phyloP scores from a whole-genome alignment of 2,797 vertebrate species.

The Meda fulgida region DNA sequence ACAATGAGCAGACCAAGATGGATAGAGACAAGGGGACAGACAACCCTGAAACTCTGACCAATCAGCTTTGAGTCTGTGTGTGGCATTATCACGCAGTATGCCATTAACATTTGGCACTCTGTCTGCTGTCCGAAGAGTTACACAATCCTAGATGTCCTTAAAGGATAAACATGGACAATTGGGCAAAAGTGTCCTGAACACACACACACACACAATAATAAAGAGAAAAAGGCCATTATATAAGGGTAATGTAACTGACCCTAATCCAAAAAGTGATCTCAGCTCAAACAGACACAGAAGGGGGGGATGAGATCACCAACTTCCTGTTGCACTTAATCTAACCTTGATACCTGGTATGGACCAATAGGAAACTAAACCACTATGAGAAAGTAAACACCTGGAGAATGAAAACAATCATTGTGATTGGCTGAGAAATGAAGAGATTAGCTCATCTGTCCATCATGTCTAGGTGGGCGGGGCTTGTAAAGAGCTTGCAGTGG shows the following conservation, averaged over 20 bases:
- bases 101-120: slow-evolving; percentile 30
- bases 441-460: slow-evolving; percentile 75
- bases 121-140: slow-evolving; percentile 13
- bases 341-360: slow-evolving; percentile 35
- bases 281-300: slow-evolving; percentile 11
- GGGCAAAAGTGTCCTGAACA: slow-evolving; percentile 56
- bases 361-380: slow-evolving; percentile 13
- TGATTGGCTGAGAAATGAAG: slow-evolving; percentile 63
- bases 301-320: slow-evolving; percentile 46
- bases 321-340: slow-evolving; percentile 47
- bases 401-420: slow-evolving; percentile 32
- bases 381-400: slow-evolving; percentile 43
- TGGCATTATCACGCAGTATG: slow-evolving; percentile 37
- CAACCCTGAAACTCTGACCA: slow-evolving; percentile 36
- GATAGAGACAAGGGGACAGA: slow-evolving; percentile 40
- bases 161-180: slow-evolving; percentile 29
- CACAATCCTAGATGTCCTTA: slow-evolving; percentile 32
- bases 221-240: slow-evolving; percentile 65
- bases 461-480: slow-evolving; percentile 29
- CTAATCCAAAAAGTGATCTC: slow-evolving; percentile 58
- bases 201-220: slow-evolving; percentile 62
- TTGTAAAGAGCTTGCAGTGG: slow-evolving; percentile 55
- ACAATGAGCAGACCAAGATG: slow-evolving; percentile 41
- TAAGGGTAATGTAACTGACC: slow-evolving; percentile 69
- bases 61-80: slow-evolving; percentile 29